Evolutionary conservation across 2,113 vertebrate genomes (phyloP), one percentile per base, ranked within the genome.

Genomic region (Sigmodon hispidus): DNA sequence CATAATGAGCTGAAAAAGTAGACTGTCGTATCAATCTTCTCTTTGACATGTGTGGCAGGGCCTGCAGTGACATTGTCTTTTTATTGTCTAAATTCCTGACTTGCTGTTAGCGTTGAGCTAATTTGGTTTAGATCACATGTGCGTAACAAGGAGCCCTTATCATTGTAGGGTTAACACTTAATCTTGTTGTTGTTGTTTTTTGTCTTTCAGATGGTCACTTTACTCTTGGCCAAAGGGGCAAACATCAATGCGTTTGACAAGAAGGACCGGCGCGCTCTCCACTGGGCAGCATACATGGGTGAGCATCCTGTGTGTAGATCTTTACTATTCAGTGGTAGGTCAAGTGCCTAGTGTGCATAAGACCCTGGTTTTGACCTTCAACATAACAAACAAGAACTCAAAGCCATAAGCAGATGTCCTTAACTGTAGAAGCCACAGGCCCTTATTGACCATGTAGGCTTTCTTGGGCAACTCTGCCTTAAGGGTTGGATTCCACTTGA

Each of bases 231-330:
- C 45, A 99, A 99, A 98, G 99, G 99, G 59, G 99, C 99, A 76
- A 99, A 99, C 98, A 99, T 99, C 98, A 99, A 99, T 48, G 99
- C 99, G 70, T 99, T 99, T 57, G 99, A 99, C 98, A 99, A 99
- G 98, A 99, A 99, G 98, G 99, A 99, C 88, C 98, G 99, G 95
- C 99, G 99, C 50, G 99, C 99, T 91, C 98, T 99, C 95, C 99
- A 99, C 98, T 99, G 99, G 99, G 99, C 99, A 5, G 99, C 99
- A 0, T 99, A 99, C 96, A 99, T 99, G 99, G 99, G 99, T 99
- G 98, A 99, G 98, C 59, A 79, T n/a, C 50, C 52, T 10, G 3
- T 72, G 63, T n/a, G 26, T 34, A 21, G 61, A n/a, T 45, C 24
- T 26, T 52, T n/a, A 22, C 65, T 59, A 13, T 80, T n/a, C 15